Evolutionary conservation across 64 coral and sea anemone species (phyloP).

Genomic region (Hydrozoanthus tunicans): DNA sequence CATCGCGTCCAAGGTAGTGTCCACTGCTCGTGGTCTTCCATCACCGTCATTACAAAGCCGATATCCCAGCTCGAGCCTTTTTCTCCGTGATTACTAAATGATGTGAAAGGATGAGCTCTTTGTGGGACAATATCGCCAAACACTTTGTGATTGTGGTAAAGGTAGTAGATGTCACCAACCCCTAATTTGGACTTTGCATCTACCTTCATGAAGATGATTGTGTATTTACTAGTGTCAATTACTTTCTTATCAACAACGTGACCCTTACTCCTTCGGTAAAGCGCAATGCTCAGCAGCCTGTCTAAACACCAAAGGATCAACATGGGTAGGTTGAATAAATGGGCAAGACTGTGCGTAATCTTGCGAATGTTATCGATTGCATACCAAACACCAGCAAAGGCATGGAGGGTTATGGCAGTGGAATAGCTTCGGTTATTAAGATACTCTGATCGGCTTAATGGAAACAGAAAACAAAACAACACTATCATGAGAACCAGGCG

Average conservation of each 20-base stretch:
- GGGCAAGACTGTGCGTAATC: constrained; percentile 61
- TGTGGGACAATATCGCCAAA: constrained; percentile 44
- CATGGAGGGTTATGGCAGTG: constrained; percentile 43
- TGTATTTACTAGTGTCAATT: constrained; percentile 55
- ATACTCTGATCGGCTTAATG: constrained; percentile 65
- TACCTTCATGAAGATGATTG: constrained; percentile 49
- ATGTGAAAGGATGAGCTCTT: constrained; percentile 66
- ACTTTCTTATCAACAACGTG: constrained; percentile 20
- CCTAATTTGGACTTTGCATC: background rate
- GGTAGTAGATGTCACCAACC: constrained; percentile 64
- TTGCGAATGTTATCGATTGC: constrained; percentile 70
- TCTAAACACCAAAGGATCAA: constrained; percentile 68
- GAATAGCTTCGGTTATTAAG: constrained; percentile 64
- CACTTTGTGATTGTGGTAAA: constrained; percentile 21
- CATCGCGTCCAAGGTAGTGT: constrained; percentile 63
- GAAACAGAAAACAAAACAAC: constrained; percentile 65
- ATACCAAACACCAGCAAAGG: constrained; percentile 65
- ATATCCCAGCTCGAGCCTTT: constrained; percentile 57
- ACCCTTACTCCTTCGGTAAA: constrained; percentile 43
- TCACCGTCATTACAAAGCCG: constrained; percentile 59
- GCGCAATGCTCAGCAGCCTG: constrained; percentile 34
- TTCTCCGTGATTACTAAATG: constrained; percentile 45
- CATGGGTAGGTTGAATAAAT: constrained; percentile 57
- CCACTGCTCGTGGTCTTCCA: constrained; percentile 54
- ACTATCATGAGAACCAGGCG: constrained; percentile 64